phyloP scores from a whole-genome alignment of 37 sponge, comb jelly and placozoan species.

The Ianthella basta region DNA sequence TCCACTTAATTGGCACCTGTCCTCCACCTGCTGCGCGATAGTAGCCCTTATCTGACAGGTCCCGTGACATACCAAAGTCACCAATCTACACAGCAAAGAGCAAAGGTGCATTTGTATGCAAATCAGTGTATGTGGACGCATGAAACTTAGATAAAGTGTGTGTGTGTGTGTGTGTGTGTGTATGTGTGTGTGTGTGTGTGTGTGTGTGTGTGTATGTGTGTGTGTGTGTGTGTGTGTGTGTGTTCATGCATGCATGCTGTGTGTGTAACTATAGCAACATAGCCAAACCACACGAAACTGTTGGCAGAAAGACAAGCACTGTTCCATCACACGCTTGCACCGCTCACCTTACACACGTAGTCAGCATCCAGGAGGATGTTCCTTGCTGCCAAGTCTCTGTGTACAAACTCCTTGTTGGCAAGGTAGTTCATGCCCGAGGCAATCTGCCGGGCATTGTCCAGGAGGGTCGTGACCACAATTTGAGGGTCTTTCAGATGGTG shows the following conservation, averaged over 20 bases:
- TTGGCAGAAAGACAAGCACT: not conserved
- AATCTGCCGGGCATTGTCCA: conserved; percentile 57
- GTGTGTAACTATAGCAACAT: not conserved
- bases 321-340: not conserved
- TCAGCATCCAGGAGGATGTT: conserved; percentile 50
- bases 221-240: not conserved
- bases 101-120: not conserved
- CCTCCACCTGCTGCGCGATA: conserved; percentile 53
- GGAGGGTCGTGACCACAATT: conserved; percentile 19
- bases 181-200: conserved; percentile 16
- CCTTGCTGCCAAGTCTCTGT: conserved; percentile 76
- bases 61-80: conserved; percentile 80
- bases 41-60: conserved; percentile 46
- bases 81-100: conserved; percentile 38
- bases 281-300: not conserved
- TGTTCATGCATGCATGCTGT: not conserved
- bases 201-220: conserved; percentile 26
- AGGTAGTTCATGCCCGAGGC: conserved; percentile 72
- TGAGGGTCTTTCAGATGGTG: not conserved
- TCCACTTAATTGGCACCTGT: conserved; percentile 75
- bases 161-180: conserved; percentile 23
- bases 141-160: not conserved
- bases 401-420: conserved; percentile 55
- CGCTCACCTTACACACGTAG: conserved; percentile 50
- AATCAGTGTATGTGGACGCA: not conserved